These are phyloP conservation scores for Nebria salina DNA, from an alignment of 2,888 invertebrate species.

Conservation along the genomic window DNA sequence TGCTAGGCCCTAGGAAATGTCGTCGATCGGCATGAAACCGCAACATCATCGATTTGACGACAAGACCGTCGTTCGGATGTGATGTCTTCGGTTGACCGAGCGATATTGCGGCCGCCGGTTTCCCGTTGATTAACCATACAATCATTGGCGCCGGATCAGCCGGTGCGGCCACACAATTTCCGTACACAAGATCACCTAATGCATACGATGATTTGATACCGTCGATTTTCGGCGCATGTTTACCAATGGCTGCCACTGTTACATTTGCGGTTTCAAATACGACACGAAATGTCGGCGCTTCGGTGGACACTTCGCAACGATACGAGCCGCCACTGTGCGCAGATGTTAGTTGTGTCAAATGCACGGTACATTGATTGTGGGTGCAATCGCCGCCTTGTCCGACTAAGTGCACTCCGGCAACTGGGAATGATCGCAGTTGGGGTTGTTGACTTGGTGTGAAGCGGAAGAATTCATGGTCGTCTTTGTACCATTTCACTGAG, in stretches of 20 bases:
- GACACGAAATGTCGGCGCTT: constrained; percentile 69
- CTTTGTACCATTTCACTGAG: constrained; percentile 61
- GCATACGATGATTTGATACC: constrained; percentile 55
- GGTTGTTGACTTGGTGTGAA: constrained; percentile 57
- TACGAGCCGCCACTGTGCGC: constrained; percentile 65
- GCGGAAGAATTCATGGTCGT: constrained; percentile 57
- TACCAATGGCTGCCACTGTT: constrained; percentile 65
- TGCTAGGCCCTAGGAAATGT: constrained; percentile 53
- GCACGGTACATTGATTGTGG: constrained; percentile 59
- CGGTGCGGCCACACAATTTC: constrained; percentile 59
- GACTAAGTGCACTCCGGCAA: constrained; percentile 60
- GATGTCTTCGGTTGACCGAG: constrained; percentile 56
- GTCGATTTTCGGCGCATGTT: constrained; percentile 57
- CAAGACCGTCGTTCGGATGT: constrained; percentile 54
- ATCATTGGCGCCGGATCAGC: constrained; percentile 60
- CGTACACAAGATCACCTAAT: constrained; percentile 57
- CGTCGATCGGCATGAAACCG: constrained; percentile 55
- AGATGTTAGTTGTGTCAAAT: constrained; percentile 59
- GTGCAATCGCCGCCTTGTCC: constrained; percentile 55
- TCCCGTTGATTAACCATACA: constrained; percentile 59
- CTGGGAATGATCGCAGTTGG: constrained; percentile 57
- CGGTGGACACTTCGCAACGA: constrained; percentile 71
- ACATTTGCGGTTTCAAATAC: constrained; percentile 68
- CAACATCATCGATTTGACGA: constrained; percentile 54
- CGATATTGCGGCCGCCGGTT: constrained; percentile 53